Base-by-base conservation (phyloP, 1,140 invertebrate genomes). In the Cydia strobilella region DNA sequence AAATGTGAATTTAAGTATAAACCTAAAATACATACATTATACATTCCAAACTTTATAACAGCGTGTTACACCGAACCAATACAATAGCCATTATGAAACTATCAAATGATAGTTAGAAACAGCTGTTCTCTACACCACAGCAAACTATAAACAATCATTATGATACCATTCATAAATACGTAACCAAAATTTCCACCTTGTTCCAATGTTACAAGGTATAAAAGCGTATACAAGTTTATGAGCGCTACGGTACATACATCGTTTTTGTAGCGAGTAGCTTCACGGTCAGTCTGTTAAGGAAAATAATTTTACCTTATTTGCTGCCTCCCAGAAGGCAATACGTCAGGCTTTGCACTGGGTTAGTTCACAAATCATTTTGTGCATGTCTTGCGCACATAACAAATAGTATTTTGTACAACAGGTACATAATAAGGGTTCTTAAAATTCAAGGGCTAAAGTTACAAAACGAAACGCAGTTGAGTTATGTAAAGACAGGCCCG, bases 21-120 rank as follows among this genome's bases (percentile, higher is more conserved):
- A n/a, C n/a, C n/a, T n/a, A n/a, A n/a, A n/a, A n/a, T n/a, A n/a
- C n/a, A n/a, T n/a, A n/a, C n/a, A n/a, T n/a, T n/a, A n/a, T n/a
- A n/a, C 42, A 3, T 13, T 45, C 12, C 18, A 59, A 59, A 59
- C 20, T 59, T 20, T 59, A 59, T 59, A 18, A 18, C 51, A n/a
- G 9, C 20, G 7, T 59, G 23, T 59, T 23, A 20, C 54, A 59
- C 0, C 20, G 18, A 59, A 69, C 13, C 65, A 69, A 69, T 69
- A 35, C 31, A 69, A 69, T 42, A 69, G 31, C 65, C 65, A 69
- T 69, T 69, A 69, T 42, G 35, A 69, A 69, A 35, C 65, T 69
- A 69, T 69, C 65, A 69, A 69, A 69, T 69, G 18, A 69, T 20
- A n/a, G 27, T 69, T 69, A 35, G 65, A n/a, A 35, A n/a, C 65